Evolutionary conservation across 2,888 invertebrate genomes (phyloP).

Genomic region (Apodemia duryi): DNA sequence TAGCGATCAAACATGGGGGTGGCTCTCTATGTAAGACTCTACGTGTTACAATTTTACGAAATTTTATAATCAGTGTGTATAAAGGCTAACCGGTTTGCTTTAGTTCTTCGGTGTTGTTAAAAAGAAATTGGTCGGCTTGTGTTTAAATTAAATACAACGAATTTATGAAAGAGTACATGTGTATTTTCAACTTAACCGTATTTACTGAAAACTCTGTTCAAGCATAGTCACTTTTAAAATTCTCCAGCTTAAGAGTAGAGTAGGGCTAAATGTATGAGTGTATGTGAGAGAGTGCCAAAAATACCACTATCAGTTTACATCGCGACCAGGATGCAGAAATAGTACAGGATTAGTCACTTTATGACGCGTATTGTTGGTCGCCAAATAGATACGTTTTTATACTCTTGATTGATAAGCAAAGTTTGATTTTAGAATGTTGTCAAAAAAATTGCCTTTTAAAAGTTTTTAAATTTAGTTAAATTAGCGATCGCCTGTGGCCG

Average conservation of each 20-base stretch:
- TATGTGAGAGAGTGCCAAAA: not conserved
- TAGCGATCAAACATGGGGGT: too few species aligned
- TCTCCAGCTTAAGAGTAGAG: not conserved
- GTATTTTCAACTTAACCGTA: not conserved
- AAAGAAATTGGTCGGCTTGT: not conserved
- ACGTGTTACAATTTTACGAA: not conserved
- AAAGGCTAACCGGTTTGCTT: too few species aligned
- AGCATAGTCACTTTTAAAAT: not conserved
- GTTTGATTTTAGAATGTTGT: not conserved
- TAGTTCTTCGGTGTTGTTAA: too few species aligned
- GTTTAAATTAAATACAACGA: not conserved
- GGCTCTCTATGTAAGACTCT: too few species aligned
- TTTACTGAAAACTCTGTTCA: not conserved
- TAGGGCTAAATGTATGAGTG: not conserved
- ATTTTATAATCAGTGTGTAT: not conserved
- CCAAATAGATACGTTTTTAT: not conserved
- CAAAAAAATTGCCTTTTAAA: too few species aligned
- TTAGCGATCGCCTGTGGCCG: too few species aligned
- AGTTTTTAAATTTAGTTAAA: too few species aligned
- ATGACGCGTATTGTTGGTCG: not conserved
- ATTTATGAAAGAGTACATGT: not conserved
- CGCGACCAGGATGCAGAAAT: conserved; percentile 40
- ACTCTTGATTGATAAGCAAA: not conserved
- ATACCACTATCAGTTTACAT: not conserved
- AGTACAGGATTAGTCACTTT: conserved; percentile 55